Evolutionary conservation across 2,797 vertebrate genomes (phyloP).

Genomic region (Catostomus latipinnis): DNA sequence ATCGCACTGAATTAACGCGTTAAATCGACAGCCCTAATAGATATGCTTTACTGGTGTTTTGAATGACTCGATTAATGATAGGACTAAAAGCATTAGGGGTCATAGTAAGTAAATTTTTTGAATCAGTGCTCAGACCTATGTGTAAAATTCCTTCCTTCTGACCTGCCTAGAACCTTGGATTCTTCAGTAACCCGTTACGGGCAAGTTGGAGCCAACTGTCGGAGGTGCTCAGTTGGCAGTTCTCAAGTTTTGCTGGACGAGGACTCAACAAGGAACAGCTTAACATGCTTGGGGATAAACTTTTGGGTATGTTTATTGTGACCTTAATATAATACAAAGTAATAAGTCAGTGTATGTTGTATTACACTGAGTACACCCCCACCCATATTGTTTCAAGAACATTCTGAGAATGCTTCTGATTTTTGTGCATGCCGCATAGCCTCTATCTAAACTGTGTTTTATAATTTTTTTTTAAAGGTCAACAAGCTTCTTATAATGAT

Average conservation of each 20-base stretch:
- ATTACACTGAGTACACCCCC: background rate
- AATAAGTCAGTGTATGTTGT: background rate
- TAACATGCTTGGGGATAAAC: slow-evolving; percentile 93
- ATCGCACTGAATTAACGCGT: too few relatives aligned
- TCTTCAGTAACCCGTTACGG: slow-evolving; percentile 90
- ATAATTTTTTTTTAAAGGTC: slow-evolving; percentile 77
- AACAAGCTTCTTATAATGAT: slow-evolving; percentile 82
- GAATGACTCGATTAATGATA: background rate
- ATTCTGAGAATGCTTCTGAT: background rate
- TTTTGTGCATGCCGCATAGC: background rate
- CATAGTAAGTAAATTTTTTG: background rate
- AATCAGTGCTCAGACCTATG: background rate
- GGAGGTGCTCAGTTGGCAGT: slow-evolving; percentile 97
- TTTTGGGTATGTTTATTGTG: slow-evolving; percentile 78
- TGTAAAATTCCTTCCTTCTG: background rate
- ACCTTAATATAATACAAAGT: background rate
- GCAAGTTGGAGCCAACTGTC: slow-evolving; percentile 90
- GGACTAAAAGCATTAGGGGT: background rate
- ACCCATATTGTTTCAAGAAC: background rate
- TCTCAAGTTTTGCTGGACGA: slow-evolving; percentile 90
- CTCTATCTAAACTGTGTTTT: slow-evolving; percentile 19
- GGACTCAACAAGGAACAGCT: slow-evolving; percentile 95
- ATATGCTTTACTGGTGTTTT: background rate
- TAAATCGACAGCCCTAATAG: too few relatives aligned
- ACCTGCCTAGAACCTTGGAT: slow-evolving; percentile 85